phyloP scores from a whole-genome alignment of 2,113 vertebrate species.

The Sinocyclocheilus maitianheensis region DNA sequence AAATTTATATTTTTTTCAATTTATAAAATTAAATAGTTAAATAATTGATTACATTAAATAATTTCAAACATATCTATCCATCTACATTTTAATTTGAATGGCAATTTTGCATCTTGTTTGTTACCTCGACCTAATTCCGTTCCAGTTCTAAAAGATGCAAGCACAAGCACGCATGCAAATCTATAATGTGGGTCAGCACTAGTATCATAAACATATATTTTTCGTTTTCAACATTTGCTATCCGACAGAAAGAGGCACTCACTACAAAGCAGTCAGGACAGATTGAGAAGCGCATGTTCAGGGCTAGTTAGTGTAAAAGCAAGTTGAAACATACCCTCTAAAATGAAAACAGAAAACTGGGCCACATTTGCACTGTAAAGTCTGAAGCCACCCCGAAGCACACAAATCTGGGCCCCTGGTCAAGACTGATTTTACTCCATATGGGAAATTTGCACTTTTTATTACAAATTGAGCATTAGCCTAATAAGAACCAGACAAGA shows the following conservation, averaged over 20 bases:
- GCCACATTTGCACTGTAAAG: conserved; percentile 61
- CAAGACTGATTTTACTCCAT: conserved; percentile 53
- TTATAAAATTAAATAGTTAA: no score
- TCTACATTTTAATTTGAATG: neutral
- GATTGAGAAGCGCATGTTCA: conserved; percentile 49
- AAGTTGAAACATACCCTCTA: conserved; percentile 59
- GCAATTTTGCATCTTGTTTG: no score
- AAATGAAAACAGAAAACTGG: conserved; percentile 58
- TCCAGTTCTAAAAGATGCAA: no score
- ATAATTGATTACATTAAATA: no score
- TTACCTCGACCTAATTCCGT: no score
- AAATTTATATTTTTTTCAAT: no score
- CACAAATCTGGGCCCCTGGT: conserved; percentile 57
- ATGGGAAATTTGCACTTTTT: conserved; percentile 64
- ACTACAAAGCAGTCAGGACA: conserved; percentile 63
- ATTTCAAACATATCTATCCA: neutral
- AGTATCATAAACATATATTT: no score
- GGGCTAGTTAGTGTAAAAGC: conserved; percentile 63
- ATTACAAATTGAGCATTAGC: conserved; percentile 60
- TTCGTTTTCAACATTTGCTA: conserved; percentile 51
- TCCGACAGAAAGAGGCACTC: conserved; percentile 56
- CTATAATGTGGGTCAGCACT: no score
- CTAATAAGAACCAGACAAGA: conserved; percentile 66
- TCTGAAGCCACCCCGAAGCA: conserved; percentile 65
- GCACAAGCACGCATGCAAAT: no score